Conservation (phyloP, 2,888 invertebrate genomes). For the Parnassius mnemosyne region DNA sequence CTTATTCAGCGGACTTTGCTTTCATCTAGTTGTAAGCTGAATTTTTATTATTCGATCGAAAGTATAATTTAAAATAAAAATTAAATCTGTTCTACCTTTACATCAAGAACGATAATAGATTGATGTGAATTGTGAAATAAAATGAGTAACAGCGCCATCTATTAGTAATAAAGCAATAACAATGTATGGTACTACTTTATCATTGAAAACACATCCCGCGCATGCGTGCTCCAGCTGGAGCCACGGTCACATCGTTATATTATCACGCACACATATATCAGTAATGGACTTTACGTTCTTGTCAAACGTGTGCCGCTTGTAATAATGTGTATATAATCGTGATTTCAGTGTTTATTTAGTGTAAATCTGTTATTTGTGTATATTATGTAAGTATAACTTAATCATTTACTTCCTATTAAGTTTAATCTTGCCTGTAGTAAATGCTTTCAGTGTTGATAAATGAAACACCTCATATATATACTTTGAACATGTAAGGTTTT, state of each 20-base stretch:
- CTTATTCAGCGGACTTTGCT: too few species aligned
- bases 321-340: conserved; percentile 52
- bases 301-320: conserved; percentile 58
- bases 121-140: neutral
- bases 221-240: conserved; percentile 63
- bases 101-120: too few species aligned
- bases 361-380: conserved; percentile 33
- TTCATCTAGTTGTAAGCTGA: neutral
- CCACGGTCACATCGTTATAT: conserved; percentile 52
- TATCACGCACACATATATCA: conserved; percentile 52
- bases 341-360: conserved; percentile 43
- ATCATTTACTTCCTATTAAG: conserved; percentile 18
- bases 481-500: conserved; percentile 23
- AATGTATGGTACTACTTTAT: conserved; percentile 46
- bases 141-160: conserved; percentile 51
- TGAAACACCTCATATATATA: conserved; percentile 16
- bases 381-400: conserved; percentile 53
- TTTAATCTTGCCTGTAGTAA: neutral
- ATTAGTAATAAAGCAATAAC: conserved; percentile 27
- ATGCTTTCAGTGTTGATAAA: conserved; percentile 11
- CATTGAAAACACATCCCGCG: conserved; percentile 46
- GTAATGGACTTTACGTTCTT: conserved; percentile 38
- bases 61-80: neutral
- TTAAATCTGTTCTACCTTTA: neutral
- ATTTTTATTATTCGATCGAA: neutral